Evolutionary conservation across 1,140 invertebrate genomes (phyloP).

Genomic region (Matsumurasca onukii): DNA sequence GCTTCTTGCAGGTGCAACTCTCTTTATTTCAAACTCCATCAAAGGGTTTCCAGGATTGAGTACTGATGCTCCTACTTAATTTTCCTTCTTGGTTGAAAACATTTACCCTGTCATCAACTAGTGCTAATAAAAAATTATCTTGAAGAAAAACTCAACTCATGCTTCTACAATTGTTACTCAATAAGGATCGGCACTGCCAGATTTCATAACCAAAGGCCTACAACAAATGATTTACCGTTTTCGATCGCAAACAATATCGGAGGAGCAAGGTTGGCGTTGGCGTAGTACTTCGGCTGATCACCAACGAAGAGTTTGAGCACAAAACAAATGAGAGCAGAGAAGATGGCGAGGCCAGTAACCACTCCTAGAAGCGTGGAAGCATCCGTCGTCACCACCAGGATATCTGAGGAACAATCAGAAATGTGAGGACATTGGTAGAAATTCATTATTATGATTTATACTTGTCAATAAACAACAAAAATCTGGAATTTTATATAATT

Average conservation of each 20-base stretch:
- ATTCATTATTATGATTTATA: too few species aligned
- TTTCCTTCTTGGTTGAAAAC: too few species aligned
- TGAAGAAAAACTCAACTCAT: too few species aligned
- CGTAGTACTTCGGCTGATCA: conserved; percentile 70
- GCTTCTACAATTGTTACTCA: too few species aligned
- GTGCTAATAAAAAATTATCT: too few species aligned
- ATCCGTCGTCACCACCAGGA: conserved; percentile 77
- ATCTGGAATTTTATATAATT: not conserved
- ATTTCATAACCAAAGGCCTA: too few species aligned
- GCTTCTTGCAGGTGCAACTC: not conserved
- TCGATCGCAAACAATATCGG: conserved; percentile 81
- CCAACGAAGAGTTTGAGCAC: conserved; percentile 77
- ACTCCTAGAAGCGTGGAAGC: conserved; percentile 78
- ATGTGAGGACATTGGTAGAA: too few species aligned
- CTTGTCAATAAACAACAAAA: too few species aligned
- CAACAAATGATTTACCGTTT: conserved; percentile 57
- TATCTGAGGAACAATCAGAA: too few species aligned
- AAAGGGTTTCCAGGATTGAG: not conserved
- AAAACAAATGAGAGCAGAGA: conserved; percentile 81
- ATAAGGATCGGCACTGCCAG: too few species aligned
- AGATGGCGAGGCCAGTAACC: conserved; percentile 75
- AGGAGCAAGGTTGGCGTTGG: conserved; percentile 76
- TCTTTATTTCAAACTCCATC: not conserved
- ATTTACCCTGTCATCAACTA: too few species aligned
- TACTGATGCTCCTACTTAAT: not conserved